Conservation (phyloP, 1,140 invertebrate species). For the Coboldia fuscipes region DNA sequence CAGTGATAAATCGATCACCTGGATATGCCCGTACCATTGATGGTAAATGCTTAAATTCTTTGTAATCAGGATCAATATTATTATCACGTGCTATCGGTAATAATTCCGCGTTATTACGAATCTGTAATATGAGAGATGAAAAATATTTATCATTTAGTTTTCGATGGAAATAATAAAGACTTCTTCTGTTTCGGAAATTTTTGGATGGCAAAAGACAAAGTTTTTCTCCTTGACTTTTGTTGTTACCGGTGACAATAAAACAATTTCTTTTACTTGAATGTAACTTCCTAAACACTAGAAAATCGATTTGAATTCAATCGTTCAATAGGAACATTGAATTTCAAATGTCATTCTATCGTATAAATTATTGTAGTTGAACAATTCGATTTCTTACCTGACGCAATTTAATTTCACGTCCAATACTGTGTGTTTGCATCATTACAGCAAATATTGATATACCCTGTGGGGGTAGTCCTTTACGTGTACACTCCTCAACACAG, state of each 20-base stretch:
- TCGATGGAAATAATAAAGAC: no score
- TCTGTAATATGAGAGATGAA: slow-evolving; percentile 15
- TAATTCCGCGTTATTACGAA: slow-evolving; percentile 27
- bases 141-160: no score
- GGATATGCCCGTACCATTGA: slow-evolving; percentile 28
- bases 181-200: no score
- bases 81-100: slow-evolving; percentile 31
- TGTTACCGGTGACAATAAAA: no score
- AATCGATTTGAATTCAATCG: no score
- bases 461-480: slow-evolving; percentile 26
- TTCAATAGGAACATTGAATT: no score
- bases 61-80: slow-evolving; percentile 34
- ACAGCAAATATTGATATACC: slow-evolving; percentile 40
- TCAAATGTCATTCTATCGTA: no score
- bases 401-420: slow-evolving; percentile 30
- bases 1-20: slow-evolving; percentile 37
- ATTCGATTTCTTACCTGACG: slow-evolving; percentile 27
- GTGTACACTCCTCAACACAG: slow-evolving; percentile 35
- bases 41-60: slow-evolving; percentile 30
- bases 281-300: no score
- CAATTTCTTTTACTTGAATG: no score
- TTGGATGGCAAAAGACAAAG: no score
- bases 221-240: no score
- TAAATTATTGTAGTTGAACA: neutral
- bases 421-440: slow-evolving; percentile 36